Base-by-base conservation (phyloP, 2,113 vertebrate genomes). In the Bambusicola thoracicus region DNA sequence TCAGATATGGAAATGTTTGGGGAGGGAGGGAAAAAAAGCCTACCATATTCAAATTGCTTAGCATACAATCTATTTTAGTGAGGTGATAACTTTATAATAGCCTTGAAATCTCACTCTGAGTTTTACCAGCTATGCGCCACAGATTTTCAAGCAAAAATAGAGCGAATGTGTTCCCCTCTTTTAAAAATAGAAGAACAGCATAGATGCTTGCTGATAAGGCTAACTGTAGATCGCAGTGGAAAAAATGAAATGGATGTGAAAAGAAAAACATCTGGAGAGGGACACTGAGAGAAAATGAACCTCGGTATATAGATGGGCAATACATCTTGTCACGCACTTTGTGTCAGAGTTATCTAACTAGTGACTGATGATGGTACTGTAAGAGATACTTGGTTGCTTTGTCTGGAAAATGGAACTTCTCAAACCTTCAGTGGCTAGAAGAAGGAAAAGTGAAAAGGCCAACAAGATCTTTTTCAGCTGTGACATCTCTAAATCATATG, bases 401-500 rank as follows among this genome's bases (percentile, higher is more conserved):
- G 49, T 81, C 36, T 41, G 30, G n/a, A 82, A 91, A 43, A 76
- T 18, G 61, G 30, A 84, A 13, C 27, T 76, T 67, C 20, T 90
- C 56, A 56, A 13, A 55, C 27, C 41, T 34, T 59, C 43, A 16
- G 34, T 13, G 30, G 38, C 44, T 80, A 17, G 34, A 72, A 70
- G 58, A n/a, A 88, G 65, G 46, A 59, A 17, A 61, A 53, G 20
- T 56, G 56, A 77, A 30, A 67, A 65, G 46, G 73, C 67, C 41
- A 62, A 24, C 24, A 25, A 65, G 69, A 62, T 62, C 66, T 68
- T 81, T 83, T 92, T 61, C 79, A 83, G 56, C 79, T 90, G 74
- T 86, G 85, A 34, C 74, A 55, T 80, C 63, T 80, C n/a, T 74
- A 95, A 79, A 86, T 94, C 88, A 78, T 17, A 9, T 65, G 83